Evolutionary conservation across 2,113 vertebrate genomes (phyloP).

Genomic region (Barbus barbus): DNA sequence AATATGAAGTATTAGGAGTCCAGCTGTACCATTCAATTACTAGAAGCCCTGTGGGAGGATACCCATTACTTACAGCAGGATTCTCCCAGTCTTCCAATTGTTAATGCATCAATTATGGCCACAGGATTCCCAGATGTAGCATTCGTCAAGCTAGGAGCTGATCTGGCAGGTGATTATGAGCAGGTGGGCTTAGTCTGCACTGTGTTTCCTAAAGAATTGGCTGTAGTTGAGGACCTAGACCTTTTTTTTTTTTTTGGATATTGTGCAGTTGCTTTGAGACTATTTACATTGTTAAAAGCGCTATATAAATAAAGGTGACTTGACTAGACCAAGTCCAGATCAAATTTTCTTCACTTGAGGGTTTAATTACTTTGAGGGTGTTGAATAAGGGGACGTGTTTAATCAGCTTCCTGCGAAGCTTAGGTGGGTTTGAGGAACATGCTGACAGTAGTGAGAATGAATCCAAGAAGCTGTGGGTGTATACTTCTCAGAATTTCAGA

Average conservation of each 20-base stretch:
- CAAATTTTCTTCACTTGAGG: constrained; percentile 12
- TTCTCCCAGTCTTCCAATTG: no score
- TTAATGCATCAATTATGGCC: neutral
- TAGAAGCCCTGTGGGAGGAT: constrained; percentile 26
- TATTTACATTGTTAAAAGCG: no score
- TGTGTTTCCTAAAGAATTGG: constrained; percentile 47
- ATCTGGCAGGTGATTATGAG: constrained; percentile 49
- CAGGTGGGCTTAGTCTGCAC: constrained; percentile 59
- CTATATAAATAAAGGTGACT: no score
- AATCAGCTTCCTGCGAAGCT: constrained; percentile 12
- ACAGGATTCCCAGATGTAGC: constrained; percentile 26
- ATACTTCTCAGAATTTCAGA: constrained; percentile 37
- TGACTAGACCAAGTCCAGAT: constrained; percentile 5
- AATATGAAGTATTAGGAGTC: constrained; percentile 45
- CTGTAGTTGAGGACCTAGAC: neutral
- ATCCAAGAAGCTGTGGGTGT: constrained; percentile 21
- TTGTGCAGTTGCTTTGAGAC: no score
- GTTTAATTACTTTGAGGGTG: constrained; percentile 17
- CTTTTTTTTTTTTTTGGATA: no score
- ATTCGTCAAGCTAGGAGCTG: constrained; percentile 37
- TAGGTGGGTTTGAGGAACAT: neutral
- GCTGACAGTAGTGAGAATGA: neutral
- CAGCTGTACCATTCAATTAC: constrained; percentile 54
- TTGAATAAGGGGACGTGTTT: constrained; percentile 1
- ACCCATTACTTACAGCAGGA: constrained; percentile 25